Evolutionary conservation across 2,797 vertebrate genomes (phyloP), one percentile per base, ranked within the genome.

Genomic region (Amniataba percoides): DNA sequence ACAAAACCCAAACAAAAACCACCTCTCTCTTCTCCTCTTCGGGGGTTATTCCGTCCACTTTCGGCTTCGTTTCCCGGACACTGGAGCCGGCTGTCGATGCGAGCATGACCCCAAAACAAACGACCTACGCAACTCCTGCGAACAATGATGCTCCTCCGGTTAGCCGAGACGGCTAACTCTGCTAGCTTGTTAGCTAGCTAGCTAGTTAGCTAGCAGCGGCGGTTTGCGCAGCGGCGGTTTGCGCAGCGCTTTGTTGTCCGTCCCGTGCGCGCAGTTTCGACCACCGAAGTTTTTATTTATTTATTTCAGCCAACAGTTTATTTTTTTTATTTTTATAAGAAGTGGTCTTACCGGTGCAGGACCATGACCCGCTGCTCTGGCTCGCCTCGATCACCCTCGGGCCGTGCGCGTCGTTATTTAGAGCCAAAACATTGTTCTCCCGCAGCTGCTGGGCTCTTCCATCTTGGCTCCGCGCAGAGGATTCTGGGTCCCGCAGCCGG

Each of bases 401-500:
- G 86, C 84, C 45, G 87, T 89, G 78, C 86, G 82, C 88, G 92
- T 92, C 67, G 36, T 58, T 67, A 73, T 87, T 92, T 93, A 96
- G 65, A 94, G 91, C 89, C 95, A 89, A 94, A 95, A 96, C 93
- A 96, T 95, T 95, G 95, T 95, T 94, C 93, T 94, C 94, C 87
- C 76, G 91, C 94, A 93, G 94, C 93, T 92, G 93, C 95, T 93
- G 94, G 86, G 90, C 82, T 94, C 95, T 92, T 95, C 95, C 95
- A 96, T 96, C 92, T 96, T 96, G 94, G 81, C 90, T 92, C 84
- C 68, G 90, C 95, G 95, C 95, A 84, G 80, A 71, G 95, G 81
- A 96, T 94, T 96, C 74, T 96, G 95, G 95, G 95, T 93, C 80
- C 71, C 25, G 66, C 65, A 77, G 82, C 72, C 84, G 88, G 91